These are phyloP conservation scores for Alectura lathami DNA, from an alignment of 2,113 vertebrate species.

Conservation along the genomic window DNA sequence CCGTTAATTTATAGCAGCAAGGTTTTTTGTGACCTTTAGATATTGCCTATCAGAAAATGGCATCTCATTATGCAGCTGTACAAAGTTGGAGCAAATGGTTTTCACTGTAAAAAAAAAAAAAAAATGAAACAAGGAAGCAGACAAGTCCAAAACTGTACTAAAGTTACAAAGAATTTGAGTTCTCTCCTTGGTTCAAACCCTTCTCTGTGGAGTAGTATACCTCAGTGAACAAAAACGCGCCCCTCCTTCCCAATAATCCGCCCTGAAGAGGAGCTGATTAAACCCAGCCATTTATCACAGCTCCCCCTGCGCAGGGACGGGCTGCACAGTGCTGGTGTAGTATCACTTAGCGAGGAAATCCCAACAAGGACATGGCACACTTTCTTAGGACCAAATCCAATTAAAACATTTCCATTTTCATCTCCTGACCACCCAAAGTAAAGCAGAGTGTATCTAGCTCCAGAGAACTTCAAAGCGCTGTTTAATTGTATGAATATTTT, in stretches of 20 bases:
- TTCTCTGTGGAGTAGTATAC: not conserved
- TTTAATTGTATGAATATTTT: constrained; percentile 67
- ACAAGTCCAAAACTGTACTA: not conserved
- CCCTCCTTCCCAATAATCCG: constrained; percentile 50
- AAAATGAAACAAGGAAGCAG: not conserved
- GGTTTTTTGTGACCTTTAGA: constrained; percentile 49
- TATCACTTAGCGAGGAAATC: constrained; percentile 39
- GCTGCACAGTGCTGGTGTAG: not conserved
- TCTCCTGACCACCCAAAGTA: constrained; percentile 44
- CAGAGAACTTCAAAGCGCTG: constrained; percentile 36
- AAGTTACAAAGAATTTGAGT: not conserved
- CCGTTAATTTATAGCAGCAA: constrained; percentile 2
- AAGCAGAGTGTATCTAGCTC: not conserved
- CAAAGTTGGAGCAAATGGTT: not conserved
- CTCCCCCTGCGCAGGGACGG: constrained; percentile 11
- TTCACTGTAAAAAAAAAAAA: not conserved
- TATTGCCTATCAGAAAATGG: constrained; percentile 7
- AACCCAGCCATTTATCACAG: constrained; percentile 49
- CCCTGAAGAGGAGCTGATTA: constrained; percentile 51
- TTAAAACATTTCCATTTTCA: constrained; percentile 66
- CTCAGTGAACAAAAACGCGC: constrained; percentile 21
- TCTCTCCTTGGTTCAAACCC: not conserved
- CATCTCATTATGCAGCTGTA: not conserved
- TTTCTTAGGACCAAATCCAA: constrained; percentile 65
- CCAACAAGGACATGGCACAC: constrained; percentile 64